Base-by-base conservation (phyloP, 2,888 invertebrate genomes). In the Hedya salicella region DNA sequence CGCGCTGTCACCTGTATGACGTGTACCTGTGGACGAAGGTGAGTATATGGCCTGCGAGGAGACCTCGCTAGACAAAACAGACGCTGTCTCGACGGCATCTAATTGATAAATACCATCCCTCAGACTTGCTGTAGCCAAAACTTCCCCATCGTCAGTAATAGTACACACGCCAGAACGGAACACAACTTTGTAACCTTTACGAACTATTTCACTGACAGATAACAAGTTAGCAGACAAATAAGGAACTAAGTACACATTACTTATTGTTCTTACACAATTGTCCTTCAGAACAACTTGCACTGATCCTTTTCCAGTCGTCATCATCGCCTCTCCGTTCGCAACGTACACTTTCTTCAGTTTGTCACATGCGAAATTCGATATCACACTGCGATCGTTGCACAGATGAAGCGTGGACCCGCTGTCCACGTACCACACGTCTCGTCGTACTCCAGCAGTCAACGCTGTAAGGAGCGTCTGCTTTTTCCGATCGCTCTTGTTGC, bases 201-300 rank as follows among this genome's bases (percentile, higher is more conserved):
- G 9, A 9, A 21, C 25, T 25, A 48, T 21, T 9, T 3, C 13
- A 11, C 48, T 21, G 3, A 48, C 48, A n/a, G 48, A 48, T 21
- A 48, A 21, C 19, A 48, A 21, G 48, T 21, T 48, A 13, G 21
- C 5, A 21, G 48, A 48, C 48, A 40, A 40, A 0, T 61, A 62
- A 1, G 59, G 36, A 0, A 66, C 67, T 4, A 68, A 14, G 40
- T 40, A 40, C 40, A 40, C 40, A 14, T 40, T 40, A 14, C 14
- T 40, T 40, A 40, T 40, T 14, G 14, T 40, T 40, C 40, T 40
- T 40, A 40, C 36, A 36, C 36, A 11, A 36, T 36, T 36, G 9
- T 36, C 36, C 11, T 36, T 36, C 0, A 36, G 9, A 8, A 36
- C 36, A 36, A 36, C 36, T 36, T 36, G 9, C 36, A 11, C 36